Base-by-base conservation (phyloP, 1,140 invertebrate species). In the Armadillidium nasatum region DNA sequence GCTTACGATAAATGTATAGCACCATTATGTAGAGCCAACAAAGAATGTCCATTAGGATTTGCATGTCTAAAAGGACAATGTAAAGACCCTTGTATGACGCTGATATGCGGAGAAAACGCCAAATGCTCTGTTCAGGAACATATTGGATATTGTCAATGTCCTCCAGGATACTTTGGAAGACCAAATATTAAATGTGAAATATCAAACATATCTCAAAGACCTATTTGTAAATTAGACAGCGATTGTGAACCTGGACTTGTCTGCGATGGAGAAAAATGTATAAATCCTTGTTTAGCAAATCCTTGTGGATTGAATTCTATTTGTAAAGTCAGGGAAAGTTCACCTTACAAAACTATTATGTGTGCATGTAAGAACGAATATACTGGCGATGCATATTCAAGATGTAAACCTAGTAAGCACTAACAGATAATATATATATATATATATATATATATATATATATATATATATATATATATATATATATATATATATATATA, bases 341-440 rank as follows among this genome's bases (percentile, higher is more conserved):
- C 90, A 33, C 93, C 94, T 0, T 90, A 95, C 2, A 88, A 92
- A 70, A 94, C 93, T 0, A 94, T 95, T 91, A 88, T 93, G 15
- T 96, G 94, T 82, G 88, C 91, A 0, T 96, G 94, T 82, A 92
- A 93, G 43, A 89, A 88, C 74, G 93, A 92, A 72, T 93, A 89
- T 83, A 80, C 79, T 33, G 83, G 82, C 11, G 78, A 83, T 71
- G 89, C 93, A 0, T 91, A 93, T 79, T 88, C 91, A 74, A 89
- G 91, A 84, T 95, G 93, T 84, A 88, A 87, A 82, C 88, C 87
- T 87, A 90, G 93, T 93, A 89, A 85, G 85, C 7, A 71, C 15
- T 43, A 13, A 71, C 23, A 71, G 2, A 22, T 22, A 33, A 33
- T 6, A 33, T 33, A 19, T 15, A 68, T 15, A 68, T 15, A n/a